Percentiles rank a stretch among this genome's conserved stretches.
Evolutionary conservation across 2,888 invertebrate genomes (phyloP).

Genomic region (Papilio protenor): DNA sequence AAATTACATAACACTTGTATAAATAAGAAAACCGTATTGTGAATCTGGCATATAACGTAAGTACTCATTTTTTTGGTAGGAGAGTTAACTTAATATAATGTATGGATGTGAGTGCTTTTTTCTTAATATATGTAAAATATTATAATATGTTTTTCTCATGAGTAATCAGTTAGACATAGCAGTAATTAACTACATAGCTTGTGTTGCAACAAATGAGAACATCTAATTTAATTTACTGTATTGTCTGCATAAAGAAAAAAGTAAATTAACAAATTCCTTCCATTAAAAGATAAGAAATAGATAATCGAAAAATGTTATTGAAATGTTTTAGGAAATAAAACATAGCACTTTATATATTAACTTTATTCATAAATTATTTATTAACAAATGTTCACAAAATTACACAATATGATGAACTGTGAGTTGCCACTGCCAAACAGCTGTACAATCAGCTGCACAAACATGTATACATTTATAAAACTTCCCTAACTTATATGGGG

Average conservation of each 20-base stretch:
- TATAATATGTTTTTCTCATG: background rate
- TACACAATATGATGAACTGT: background rate
- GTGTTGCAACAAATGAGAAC: background rate
- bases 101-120: conserved; percentile 1
- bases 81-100: background rate
- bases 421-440: background rate
- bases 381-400: background rate
- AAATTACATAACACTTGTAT: background rate
- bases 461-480: no score
- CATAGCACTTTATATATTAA: background rate
- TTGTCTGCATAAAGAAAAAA: no score
- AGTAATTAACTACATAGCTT: background rate
- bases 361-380: conserved; percentile 8
- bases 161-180: no score
- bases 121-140: background rate
- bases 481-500: no score
- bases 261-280: no score
- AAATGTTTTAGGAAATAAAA: background rate
- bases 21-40: background rate
- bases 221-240: background rate
- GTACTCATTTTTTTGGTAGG: background rate
- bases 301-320: background rate
- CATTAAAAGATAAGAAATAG: background rate
- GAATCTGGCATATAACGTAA: background rate
- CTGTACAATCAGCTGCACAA: background rate